Evolutionary conservation across 1,140 invertebrate genomes (phyloP).

Genomic region (Procambarus clarkii): DNA sequence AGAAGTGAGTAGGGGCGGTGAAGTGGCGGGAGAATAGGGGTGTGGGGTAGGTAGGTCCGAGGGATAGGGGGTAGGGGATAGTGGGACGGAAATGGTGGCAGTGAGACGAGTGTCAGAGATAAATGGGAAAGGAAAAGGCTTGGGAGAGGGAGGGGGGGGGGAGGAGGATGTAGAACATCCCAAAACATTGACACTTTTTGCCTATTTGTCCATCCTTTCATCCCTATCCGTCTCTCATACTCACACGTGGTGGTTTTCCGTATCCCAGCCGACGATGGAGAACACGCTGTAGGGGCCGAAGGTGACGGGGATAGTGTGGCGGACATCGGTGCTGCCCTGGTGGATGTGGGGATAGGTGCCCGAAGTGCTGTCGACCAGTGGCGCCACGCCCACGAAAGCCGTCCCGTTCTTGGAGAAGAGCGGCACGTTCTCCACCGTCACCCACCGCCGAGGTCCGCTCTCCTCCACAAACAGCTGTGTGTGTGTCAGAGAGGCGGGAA

Average conservation of each 20-base stretch:
- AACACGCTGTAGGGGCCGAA: slow-evolving; percentile 83
- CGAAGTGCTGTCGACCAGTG: slow-evolving; percentile 79
- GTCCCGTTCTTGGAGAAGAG: slow-evolving; percentile 72
- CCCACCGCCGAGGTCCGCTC: slow-evolving; percentile 52
- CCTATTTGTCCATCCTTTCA: background rate
- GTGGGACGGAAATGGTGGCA: background rate
- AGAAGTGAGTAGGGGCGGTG: too few species aligned
- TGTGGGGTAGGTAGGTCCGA: too few species aligned
- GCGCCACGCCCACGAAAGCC: slow-evolving; percentile 75
- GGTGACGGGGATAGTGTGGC: slow-evolving; percentile 77
- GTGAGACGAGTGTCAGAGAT: background rate
- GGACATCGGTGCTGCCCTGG: slow-evolving; percentile 67
- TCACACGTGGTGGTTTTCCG: slow-evolving; percentile 81
- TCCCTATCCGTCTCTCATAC: slow-evolving; percentile 64
- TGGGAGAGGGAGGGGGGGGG: too few species aligned
- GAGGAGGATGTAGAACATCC: too few species aligned
- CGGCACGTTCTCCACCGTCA: slow-evolving; percentile 42
- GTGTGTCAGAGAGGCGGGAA: background rate
- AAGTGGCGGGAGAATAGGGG: too few species aligned
- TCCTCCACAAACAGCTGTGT: slow-evolving; percentile 68
- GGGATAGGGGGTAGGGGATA: too few species aligned
- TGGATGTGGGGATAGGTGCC: slow-evolving; percentile 77
- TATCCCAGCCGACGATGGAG: slow-evolving; percentile 82
- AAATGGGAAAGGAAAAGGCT: background rate
- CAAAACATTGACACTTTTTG: too few species aligned